phyloP scores from a whole-genome alignment of 2,797 vertebrate genomes.

The Staurois parvus region DNA sequence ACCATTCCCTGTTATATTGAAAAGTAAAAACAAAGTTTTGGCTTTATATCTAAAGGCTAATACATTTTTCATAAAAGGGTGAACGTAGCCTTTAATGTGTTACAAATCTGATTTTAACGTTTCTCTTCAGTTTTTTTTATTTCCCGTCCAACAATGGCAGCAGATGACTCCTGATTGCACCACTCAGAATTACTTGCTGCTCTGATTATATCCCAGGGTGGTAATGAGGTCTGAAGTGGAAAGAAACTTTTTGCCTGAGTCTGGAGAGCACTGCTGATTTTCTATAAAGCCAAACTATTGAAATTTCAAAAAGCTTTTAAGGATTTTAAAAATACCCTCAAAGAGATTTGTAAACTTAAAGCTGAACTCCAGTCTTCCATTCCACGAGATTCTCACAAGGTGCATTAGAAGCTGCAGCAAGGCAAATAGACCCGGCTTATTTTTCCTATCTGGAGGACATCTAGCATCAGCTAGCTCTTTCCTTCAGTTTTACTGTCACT shows the following conservation, averaged over 20 bases:
- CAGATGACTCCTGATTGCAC: slow-evolving; percentile 15
- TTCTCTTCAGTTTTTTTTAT: neutral
- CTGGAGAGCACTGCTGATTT: neutral
- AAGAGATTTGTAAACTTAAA: neutral
- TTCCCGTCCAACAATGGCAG: neutral
- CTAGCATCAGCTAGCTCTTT: too few species aligned
- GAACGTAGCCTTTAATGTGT: neutral
- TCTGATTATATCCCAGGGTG: slow-evolving; percentile 10
- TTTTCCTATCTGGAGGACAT: too few species aligned
- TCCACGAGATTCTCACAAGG: too few species aligned
- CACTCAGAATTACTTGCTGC: neutral
- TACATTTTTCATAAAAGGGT: too few species aligned
- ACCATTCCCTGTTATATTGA: too few species aligned
- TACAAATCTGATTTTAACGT: neutral
- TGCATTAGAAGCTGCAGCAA: too few species aligned
- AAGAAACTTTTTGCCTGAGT: neutral
- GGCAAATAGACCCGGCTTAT: too few species aligned
- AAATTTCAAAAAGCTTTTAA: neutral
- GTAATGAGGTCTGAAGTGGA: neutral
- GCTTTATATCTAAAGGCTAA: too few species aligned
- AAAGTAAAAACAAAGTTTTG: too few species aligned
- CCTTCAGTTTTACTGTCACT: too few species aligned
- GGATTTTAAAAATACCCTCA: neutral
- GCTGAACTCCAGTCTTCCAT: too few species aligned
- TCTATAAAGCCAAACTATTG: neutral